Evolutionary conservation across 2,797 vertebrate genomes (phyloP), one percentile per base, ranked within the genome.

Genomic region (Pitangus sulphuratus): DNA sequence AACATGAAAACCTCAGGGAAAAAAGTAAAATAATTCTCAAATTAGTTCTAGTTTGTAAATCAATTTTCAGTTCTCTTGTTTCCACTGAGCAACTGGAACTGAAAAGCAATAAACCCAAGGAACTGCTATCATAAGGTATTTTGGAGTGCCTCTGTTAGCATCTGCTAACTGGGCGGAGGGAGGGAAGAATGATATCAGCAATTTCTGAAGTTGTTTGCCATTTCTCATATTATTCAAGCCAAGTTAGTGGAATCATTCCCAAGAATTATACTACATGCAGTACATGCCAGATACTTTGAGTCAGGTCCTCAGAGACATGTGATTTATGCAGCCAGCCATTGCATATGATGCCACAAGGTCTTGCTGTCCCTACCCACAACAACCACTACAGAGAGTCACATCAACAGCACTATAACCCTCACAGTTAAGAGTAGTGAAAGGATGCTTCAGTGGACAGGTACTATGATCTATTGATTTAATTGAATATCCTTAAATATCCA

Each of bases 1-100:
- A 87, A 79, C 58, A 50, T 53, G 16, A 81, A 93, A 96, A 76
- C 35, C 69, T 71, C 68, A 45, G 37, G 12, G 3, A 5, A 37
- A 81, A 91, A 81, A 76, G 61, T 6, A 51, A 39, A 90, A 83
- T 21, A 64, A 83, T 74, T 74, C 69, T 86, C 65, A 77, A 58
- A 95, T 97, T 97, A 92, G 75, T 88, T 94, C 58, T 96, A 89
- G 84, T 94, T 95, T 94, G 57, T 78, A 75, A 95, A 89, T 89
- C 62, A 86, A 56, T 76, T 86, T 89, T 42, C 26, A 56, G 26
- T 71, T 95, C 56, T 95, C 69, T 80, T 92, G 28, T 91, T 96
- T 89, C 69, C 88, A 79, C 45, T 16, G 54, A 94, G 87, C 84
- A 95, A 84, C 83, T 87, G 58, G 51, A 88, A 89, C 44, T 82